A percentile compares a stretch with the other conserved stretches of the same genome.
Conservation (phyloP, 2,797 vertebrate genomes). For the Uromys caudimaculatus region DNA sequence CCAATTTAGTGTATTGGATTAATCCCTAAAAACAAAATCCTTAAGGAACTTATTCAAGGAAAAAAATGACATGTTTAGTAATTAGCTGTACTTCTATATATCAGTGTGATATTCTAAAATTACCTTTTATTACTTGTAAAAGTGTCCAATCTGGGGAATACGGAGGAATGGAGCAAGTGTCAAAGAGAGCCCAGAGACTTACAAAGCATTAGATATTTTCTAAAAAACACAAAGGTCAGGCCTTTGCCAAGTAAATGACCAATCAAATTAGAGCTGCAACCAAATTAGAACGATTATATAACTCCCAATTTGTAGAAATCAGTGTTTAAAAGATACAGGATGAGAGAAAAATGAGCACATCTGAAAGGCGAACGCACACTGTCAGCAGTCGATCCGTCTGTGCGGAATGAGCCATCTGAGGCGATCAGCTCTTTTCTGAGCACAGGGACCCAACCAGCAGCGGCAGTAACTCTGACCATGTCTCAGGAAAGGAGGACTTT, state of each 20-base stretch:
- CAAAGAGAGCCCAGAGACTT: neutral
- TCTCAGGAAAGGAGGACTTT: neutral
- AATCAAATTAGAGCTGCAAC: constrained; percentile 40
- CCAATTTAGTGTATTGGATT: constrained; percentile 41
- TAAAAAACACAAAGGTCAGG: constrained; percentile 45
- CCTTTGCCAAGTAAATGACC: constrained; percentile 54
- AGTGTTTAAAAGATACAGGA: neutral
- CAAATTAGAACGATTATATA: constrained; percentile 32
- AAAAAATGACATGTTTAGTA: constrained; percentile 39
- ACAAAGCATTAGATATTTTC: constrained; percentile 48
- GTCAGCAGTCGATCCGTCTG: neutral
- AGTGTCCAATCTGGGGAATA: constrained; percentile 8
- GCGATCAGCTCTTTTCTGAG: neutral
- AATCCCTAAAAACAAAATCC: constrained; percentile 41
- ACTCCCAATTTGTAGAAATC: neutral
- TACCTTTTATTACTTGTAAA: constrained; percentile 29
- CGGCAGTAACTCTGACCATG: neutral
- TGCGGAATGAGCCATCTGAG: neutral
- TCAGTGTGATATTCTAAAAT: constrained; percentile 10
- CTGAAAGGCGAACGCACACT: neutral
- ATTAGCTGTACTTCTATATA: neutral
- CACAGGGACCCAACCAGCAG: neutral
- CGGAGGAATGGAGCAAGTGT: neutral
- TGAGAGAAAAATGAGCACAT: neutral
- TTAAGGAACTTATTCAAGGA: constrained; percentile 58